A percentile compares a stretch with the other conserved stretches of the same genome.
Conservation (phyloP, 2,888 invertebrate species). For the Prosopocoilus inquinatus region DNA sequence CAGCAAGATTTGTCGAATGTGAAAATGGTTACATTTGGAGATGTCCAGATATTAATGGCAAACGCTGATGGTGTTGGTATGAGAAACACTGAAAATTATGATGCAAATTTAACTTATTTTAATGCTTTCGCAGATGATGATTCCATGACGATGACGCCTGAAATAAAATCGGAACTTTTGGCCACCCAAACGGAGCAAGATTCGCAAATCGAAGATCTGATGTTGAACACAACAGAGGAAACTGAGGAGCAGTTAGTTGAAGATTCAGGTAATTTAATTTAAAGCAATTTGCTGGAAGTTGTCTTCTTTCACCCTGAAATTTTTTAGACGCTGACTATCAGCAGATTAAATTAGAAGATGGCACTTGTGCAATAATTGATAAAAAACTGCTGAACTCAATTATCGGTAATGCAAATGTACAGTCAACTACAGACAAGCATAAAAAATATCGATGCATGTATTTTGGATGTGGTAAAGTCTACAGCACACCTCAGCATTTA, state of each 20-base stretch:
- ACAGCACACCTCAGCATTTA: conserved; percentile 54
- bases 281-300: not conserved
- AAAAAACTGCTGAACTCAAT: conserved; percentile 30
- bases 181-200: no score
- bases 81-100: no score
- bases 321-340: conserved; percentile 27
- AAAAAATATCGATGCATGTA: conserved; percentile 50
- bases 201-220: no score
- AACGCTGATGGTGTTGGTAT: no score
- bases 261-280: not conserved
- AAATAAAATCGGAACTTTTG: no score
- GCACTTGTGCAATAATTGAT: conserved; percentile 37
- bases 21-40: no score
- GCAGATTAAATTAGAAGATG: conserved; percentile 39
- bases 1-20: no score
- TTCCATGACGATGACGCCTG: no score
- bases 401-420: conserved; percentile 24
- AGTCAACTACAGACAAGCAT: conserved; percentile 29
- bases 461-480: conserved; percentile 53
- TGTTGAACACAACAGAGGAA: not conserved
- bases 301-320: not conserved
- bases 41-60: no score
- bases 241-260: not conserved
- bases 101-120: no score
- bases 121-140: no score